Evolutionary conservation across 2,888 invertebrate genomes (phyloP), one percentile per base, ranked within the genome.

Genomic region (Polyommatus iphigenia): DNA sequence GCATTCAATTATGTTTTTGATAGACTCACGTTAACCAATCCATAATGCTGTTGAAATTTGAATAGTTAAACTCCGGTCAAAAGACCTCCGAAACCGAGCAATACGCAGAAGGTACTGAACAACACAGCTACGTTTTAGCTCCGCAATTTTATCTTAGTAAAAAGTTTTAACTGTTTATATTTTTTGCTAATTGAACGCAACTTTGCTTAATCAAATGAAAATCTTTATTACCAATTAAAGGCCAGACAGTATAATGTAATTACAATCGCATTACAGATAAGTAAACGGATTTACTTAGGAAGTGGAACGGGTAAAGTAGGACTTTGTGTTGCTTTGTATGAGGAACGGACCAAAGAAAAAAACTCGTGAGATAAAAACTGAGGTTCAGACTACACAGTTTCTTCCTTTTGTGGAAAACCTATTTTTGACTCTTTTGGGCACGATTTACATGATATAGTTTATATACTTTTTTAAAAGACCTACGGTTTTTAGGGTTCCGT

Each of bases 321-420:
- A 67, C 67, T 67, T 67, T 67, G 67, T 67, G 6, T 67, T 32
- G 18, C 67, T 67, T 29, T 67, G 67, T 67, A 67, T 67, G 15
- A 67, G 67, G 50, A 13, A 7, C 18, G 18, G 54, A 54, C 18
- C 15, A 50, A 50, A 5, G 54, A 54, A 54, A 54, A 54, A 54
- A 54, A 18, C 54, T 13, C 3, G 46, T 2, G 46, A 46, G 13
- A 46, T 46, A 46, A 46, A 46, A 46, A 46, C 46, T 46, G 3
- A 54, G 54, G 18, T 46, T 46, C 54, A 54, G 0, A 18, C 54
- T 50, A 13, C 10, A 13, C 18, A 54, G 15, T 54, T 54, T 15
- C 3, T 46, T 46, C 41, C 8, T 46, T 46, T 46, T 46, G 46
- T 10, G 10, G 3, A 41, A 10, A 10, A 10, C 46, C 3, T 10